phyloP scores from a whole-genome alignment of 2,888 invertebrate genomes.

The Mythimna impura region DNA sequence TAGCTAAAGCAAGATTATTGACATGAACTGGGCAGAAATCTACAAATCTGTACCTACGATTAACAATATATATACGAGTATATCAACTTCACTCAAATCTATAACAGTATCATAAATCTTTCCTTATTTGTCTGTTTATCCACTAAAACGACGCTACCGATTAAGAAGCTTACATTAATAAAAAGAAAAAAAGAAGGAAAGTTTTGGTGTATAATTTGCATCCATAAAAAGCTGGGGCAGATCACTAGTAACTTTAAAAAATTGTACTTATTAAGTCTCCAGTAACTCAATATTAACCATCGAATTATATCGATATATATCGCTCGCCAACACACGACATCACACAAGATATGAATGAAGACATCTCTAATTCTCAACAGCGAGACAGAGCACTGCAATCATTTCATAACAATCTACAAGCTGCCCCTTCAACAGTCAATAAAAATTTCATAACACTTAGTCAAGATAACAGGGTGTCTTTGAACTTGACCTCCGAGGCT shows the following conservation, averaged over 20 bases:
- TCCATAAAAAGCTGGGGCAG: no score
- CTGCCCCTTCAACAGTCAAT: constrained; percentile 51
- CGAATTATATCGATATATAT: background rate
- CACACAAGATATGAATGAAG: constrained; percentile 48
- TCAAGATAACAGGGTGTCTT: constrained; percentile 55
- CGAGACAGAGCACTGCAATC: constrained; percentile 47
- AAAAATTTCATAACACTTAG: constrained; percentile 58
- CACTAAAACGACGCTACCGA: no score
- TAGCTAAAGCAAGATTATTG: no score
- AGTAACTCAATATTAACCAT: background rate
- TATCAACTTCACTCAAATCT: no score
- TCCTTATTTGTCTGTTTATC: no score
- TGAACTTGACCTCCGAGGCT: constrained; percentile 73
- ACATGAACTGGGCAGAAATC: no score
- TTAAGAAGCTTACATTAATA: no score
- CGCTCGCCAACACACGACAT: background rate
- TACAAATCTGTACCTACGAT: no score
- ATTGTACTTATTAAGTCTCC: background rate
- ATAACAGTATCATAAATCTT: no score
- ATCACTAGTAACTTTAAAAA: background rate
- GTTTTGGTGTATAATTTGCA: no score
- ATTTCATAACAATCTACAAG: constrained; percentile 55
- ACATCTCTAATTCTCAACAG: constrained; percentile 29
- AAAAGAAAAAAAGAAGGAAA: no score
- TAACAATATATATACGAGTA: no score